Percentiles rank a stretch among this genome's conserved stretches.
Evolutionary conservation across 2,113 vertebrate genomes (phyloP).

Genomic region (Pteruthius melanotis): DNA sequence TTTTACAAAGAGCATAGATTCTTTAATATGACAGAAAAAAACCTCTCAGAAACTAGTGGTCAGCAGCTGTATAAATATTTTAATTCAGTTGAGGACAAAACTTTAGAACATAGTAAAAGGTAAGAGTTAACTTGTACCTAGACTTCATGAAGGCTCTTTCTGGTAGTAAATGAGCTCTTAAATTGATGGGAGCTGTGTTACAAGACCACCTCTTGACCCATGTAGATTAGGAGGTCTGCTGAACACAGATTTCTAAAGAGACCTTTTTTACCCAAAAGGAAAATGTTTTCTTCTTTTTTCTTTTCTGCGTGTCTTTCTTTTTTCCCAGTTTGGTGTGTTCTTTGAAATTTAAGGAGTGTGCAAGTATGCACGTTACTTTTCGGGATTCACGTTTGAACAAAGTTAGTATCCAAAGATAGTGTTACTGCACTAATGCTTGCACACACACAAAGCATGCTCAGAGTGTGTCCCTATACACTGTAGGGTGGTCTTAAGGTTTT

Average conservation of each 20-base stretch:
- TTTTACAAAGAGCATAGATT: neutral
- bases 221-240: neutral
- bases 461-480: neutral
- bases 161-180: neutral
- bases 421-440: neutral
- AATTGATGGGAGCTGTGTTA: neutral
- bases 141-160: neutral
- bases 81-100: neutral
- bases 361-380: neutral
- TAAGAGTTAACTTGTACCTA: neutral
- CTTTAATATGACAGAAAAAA: neutral
- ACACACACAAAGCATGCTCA: neutral
- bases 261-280: neutral
- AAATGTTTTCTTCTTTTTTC: neutral
- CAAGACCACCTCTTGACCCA: neutral
- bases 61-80: neutral
- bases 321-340: neutral
- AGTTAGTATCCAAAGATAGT: neutral
- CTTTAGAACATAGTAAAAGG: neutral
- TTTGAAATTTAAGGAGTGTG: neutral
- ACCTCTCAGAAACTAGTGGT: neutral
- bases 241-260: neutral
- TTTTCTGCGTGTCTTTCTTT: neutral
- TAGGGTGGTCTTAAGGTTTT: neutral
- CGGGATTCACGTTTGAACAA: neutral